Conservation (phyloP, 2,113 vertebrate genomes). For the Mobula hypostoma region DNA sequence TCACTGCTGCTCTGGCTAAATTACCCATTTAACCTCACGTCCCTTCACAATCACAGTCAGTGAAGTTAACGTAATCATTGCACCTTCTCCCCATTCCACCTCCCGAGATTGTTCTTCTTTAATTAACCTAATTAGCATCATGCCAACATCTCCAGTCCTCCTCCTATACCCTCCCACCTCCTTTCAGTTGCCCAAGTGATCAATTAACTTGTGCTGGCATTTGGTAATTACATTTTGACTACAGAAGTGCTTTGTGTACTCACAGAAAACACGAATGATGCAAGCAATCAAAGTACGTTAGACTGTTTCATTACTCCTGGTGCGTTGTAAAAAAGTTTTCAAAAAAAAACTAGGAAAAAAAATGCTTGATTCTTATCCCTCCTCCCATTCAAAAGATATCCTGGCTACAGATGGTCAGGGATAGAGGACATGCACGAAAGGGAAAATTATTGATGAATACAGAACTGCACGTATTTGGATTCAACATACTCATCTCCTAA, state of each 20-base stretch:
- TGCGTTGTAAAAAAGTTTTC: not conserved
- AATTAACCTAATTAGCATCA: slow-evolving; percentile 25
- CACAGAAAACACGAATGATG: not conserved
- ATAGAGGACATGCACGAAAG: not conserved
- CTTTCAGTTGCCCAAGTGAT: slow-evolving; percentile 1
- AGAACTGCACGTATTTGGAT: too few relatives aligned
- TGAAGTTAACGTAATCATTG: slow-evolving; percentile 24
- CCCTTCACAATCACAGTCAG: not conserved
- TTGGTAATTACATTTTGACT: slow-evolving; percentile 24
- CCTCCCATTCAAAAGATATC: not conserved
- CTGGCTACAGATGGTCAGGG: not conserved
- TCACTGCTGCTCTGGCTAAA: slow-evolving; percentile 13
- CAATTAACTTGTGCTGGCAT: not conserved
- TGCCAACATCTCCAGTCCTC: not conserved
- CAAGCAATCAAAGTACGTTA: not conserved
- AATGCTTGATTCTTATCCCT: not conserved
- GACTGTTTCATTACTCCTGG: not conserved
- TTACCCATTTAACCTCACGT: slow-evolving; percentile 15
- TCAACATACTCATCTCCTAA: too few relatives aligned
- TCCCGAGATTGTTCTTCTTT: not conserved
- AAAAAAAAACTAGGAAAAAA: not conserved
- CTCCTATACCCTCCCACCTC: not conserved
- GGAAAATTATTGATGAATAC: not conserved
- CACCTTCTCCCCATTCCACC: not conserved
- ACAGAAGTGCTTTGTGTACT: not conserved